Evolutionary conservation across 1,140 invertebrate species (phyloP), one percentile per base, ranked within the genome.

Genomic region (Tenebrio molitor): DNA sequence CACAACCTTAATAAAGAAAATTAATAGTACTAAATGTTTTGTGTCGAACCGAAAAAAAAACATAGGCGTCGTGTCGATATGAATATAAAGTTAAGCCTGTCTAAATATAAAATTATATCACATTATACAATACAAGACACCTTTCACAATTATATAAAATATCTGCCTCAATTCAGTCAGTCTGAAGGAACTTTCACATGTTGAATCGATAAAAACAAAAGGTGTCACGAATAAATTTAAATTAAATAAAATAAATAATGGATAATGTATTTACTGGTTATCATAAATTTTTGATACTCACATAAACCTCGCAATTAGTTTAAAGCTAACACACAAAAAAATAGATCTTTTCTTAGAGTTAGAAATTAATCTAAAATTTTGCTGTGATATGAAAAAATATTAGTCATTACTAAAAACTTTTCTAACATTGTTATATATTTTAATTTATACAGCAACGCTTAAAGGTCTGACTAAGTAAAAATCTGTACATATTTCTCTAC

Each of bases 401-500:
- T 70, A 70, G 71, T 73, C 58, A 68, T 69, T 65, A 53, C 58
- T 66, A 58, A 46, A 62, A 72, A 72, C 58, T 44, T 65, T 64
- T 76, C 74, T 76, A 76, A 73, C 74, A 73, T 70, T 73, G 46
- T 76, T 73, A 75, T 75, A 75, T 75, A 69, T 58, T 73, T 73
- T 69, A 53, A 29, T 66, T 50, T 68, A n/a, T n/a, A 73, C 72
- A 76, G 69, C 68, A 73, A 73, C 72, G 71, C 41, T 68, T 69
- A 69, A 73, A 73, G 63, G 65, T 66, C 29, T 73, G 50, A 70
- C 74, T 75, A 75, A 64, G 67, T 75, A 76, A 76, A 76, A 76
- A 76, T 62, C 71, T 76, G 74, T 76, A 76, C 74, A 50, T 63
- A 44, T 68, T 29, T 46, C 34, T 66, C 71, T 75, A 75, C 69